Evolutionary conservation across 2,797 vertebrate genomes (phyloP).

Genomic region (Sebastes matsubarae): DNA sequence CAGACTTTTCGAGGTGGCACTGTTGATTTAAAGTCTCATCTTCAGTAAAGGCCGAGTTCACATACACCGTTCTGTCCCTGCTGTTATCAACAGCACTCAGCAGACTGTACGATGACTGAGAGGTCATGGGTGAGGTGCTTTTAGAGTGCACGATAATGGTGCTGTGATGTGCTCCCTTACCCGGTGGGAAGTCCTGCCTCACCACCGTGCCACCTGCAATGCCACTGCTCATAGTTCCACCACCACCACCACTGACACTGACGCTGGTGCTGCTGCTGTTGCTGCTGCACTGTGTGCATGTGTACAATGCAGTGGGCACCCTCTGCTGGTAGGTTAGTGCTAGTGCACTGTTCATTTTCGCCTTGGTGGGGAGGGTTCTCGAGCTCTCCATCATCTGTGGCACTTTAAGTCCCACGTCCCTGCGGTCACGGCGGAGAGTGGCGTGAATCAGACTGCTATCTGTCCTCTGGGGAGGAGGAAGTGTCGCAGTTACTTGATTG

Average conservation of each 20-base stretch:
- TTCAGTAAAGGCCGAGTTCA: constrained; percentile 97
- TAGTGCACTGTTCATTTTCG: constrained; percentile 88
- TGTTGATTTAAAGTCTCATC: constrained; percentile 93
- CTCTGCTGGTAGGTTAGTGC: constrained; percentile 88
- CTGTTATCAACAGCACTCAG: constrained; percentile 86
- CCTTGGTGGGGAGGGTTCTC: constrained; percentile 90
- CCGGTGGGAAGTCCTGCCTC: constrained; percentile 86
- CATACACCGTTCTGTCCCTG: constrained; percentile 93
- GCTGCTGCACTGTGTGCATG: constrained; percentile 96
- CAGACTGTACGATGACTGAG: constrained; percentile 95
- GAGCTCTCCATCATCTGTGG: constrained; percentile 90
- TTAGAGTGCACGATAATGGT: constrained; percentile 92
- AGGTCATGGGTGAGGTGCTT: constrained; percentile 88
- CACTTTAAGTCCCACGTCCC: constrained; percentile 90
- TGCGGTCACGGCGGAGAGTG: constrained; percentile 92
- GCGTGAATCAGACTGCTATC: constrained; percentile 93
- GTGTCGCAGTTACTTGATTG: constrained; percentile 86
- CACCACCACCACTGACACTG: constrained; percentile 73
- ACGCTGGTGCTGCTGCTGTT: constrained; percentile 81
- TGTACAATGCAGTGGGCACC: constrained; percentile 89
- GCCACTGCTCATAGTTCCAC: constrained; percentile 78
- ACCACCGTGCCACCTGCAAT: constrained; percentile 84
- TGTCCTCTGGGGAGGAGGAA: constrained; percentile 85
- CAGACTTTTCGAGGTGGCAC: constrained; percentile 85
- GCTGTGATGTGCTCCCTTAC: constrained; percentile 87